Percentiles rank a stretch among this genome's conserved stretches.
phyloP scores from a whole-genome alignment of 1,140 invertebrate species.

The Caenorhabditis brenneri region DNA sequence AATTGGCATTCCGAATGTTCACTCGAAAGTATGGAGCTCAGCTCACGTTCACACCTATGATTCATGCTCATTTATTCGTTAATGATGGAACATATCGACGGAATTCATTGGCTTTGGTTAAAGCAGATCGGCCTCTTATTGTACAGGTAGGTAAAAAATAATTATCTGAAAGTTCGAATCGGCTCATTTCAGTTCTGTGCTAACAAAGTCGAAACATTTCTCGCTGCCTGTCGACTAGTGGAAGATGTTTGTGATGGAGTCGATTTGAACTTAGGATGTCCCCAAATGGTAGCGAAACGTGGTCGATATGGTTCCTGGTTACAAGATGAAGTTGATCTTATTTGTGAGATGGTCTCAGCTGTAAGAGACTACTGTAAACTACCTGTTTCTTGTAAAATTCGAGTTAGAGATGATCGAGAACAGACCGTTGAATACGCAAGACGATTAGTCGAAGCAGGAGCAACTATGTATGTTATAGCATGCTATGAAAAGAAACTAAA shows the following conservation, averaged over 20 bases:
- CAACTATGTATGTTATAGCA: constrained; percentile 75
- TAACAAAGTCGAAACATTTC: constrained; percentile 86
- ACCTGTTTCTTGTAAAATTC: constrained; percentile 93
- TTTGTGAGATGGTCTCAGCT: constrained; percentile 73
- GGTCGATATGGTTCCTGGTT: constrained; percentile 85
- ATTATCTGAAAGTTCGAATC: background rate
- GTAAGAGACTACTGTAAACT: constrained; percentile 76
- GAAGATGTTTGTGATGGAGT: constrained; percentile 89
- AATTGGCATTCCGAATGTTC: constrained; percentile 69
- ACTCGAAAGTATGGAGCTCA: constrained; percentile 76
- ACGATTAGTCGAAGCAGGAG: constrained; percentile 91
- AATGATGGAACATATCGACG: constrained; percentile 87
- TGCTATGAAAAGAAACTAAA: background rate
- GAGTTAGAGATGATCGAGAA: constrained; percentile 85
- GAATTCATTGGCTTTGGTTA: constrained; percentile 79
- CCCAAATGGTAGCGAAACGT: constrained; percentile 89
- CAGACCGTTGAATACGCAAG: constrained; percentile 89
- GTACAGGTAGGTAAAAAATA: constrained; percentile 73
- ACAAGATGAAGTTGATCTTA: constrained; percentile 67
- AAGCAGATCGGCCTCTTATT: constrained; percentile 88
- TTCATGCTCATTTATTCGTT: constrained; percentile 78
- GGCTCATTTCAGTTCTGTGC: constrained; percentile 94
- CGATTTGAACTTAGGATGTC: constrained; percentile 97
- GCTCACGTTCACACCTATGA: constrained; percentile 87
- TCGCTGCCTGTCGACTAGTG: constrained; percentile 85